phyloP scores from a whole-genome alignment of 2,888 invertebrate genomes.

The Drosophila meridionalis region DNA sequence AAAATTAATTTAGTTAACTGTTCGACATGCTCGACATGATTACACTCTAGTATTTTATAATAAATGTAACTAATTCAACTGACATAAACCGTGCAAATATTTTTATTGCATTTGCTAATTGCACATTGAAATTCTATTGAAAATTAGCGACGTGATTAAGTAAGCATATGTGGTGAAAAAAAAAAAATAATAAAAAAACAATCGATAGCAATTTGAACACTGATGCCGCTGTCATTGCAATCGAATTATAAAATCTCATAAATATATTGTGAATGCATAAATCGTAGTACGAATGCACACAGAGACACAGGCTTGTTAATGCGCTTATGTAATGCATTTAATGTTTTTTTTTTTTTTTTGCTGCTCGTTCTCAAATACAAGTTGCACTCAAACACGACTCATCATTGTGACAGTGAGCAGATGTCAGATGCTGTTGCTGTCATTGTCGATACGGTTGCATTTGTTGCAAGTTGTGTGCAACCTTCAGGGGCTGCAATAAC shows the following conservation, averaged over 20 bases:
- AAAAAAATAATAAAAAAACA: background rate
- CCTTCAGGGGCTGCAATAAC: conserved; percentile 62
- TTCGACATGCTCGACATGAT: background rate
- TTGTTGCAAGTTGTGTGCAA: conserved; percentile 48
- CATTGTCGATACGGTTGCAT: conserved; percentile 30
- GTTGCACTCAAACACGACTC: conserved; percentile 71
- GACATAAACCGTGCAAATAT: conserved; percentile 12
- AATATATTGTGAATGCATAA: conserved; percentile 46
- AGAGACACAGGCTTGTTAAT: conserved; percentile 21
- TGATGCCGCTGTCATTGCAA: conserved; percentile 48
- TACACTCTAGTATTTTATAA: background rate
- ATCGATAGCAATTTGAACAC: conserved; percentile 45
- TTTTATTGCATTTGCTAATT: conserved; percentile 46
- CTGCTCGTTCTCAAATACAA: conserved; percentile 28
- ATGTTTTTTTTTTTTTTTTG: conserved; percentile 12
- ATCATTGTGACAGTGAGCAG: conserved; percentile 60
- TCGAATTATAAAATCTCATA: conserved; percentile 41
- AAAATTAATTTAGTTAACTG: background rate
- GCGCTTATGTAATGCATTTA: conserved; percentile 51
- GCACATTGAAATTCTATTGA: conserved; percentile 65
- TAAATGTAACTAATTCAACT: conserved; percentile 14
- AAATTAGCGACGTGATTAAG: conserved; percentile 57
- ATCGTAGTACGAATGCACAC: conserved; percentile 39
- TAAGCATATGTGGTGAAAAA: conserved; percentile 37
- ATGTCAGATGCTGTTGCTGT: conserved; percentile 50